Percentiles rank a stretch among this genome's conserved stretches.
phyloP scores from a whole-genome alignment of 2,888 invertebrate species.

The Leptinotarsa juncta region DNA sequence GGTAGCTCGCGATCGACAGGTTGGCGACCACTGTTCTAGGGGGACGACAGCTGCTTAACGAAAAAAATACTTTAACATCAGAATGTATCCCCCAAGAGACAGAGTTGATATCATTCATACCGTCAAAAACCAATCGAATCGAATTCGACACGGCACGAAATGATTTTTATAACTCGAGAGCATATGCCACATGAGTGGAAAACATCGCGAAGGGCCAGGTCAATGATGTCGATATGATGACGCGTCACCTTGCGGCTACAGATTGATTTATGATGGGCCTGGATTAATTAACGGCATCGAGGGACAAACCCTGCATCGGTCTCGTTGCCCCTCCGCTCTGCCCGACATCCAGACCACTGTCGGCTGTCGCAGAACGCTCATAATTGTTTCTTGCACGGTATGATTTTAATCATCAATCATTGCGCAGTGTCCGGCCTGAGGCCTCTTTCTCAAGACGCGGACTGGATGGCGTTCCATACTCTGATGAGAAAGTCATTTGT shows the following conservation, averaged over 20 bases:
- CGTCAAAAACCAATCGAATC: background rate
- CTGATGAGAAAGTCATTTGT: too few species aligned
- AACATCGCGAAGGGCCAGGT: constrained; percentile 61
- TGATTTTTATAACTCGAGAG: constrained; percentile 44
- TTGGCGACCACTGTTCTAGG: too few species aligned
- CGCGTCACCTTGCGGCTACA: constrained; percentile 66
- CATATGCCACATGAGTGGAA: constrained; percentile 54
- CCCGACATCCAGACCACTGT: constrained; percentile 57
- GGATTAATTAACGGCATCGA: constrained; percentile 64
- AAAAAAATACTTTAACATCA: too few species aligned
- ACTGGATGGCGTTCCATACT: background rate
- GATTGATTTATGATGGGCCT: constrained; percentile 65
- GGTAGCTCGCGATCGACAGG: too few species aligned
- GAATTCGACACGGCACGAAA: constrained; percentile 9
- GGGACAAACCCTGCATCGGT: constrained; percentile 60
- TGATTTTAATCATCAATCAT: constrained; percentile 60
- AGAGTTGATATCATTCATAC: background rate
- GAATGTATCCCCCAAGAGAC: background rate
- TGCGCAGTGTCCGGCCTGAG: constrained; percentile 9
- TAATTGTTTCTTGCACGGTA: constrained; percentile 62
- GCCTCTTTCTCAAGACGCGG: background rate
- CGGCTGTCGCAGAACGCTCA: constrained; percentile 59
- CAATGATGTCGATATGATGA: constrained; percentile 67
- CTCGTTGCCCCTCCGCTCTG: constrained; percentile 50
- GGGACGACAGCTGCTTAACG: too few species aligned